These are phyloP conservation scores for Novumbra hubbsi DNA, from an alignment of 2,797 vertebrate species.

Conservation along the genomic window DNA sequence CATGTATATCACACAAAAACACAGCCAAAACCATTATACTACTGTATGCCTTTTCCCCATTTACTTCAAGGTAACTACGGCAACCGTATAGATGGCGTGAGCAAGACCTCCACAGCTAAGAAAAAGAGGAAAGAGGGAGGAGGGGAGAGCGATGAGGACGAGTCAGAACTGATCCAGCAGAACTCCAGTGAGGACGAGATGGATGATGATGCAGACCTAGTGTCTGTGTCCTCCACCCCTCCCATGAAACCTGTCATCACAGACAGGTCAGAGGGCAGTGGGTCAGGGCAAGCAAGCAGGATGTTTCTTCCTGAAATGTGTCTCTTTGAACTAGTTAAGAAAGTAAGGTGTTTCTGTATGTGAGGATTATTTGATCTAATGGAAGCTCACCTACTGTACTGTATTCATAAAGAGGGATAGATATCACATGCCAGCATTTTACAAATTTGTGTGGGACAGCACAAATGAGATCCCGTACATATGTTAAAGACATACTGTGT, in stretches of 20 bases:
- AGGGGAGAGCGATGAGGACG: slow-evolving; percentile 79
- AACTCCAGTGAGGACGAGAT: slow-evolving; percentile 89
- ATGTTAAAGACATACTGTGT: no score
- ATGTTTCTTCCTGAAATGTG: no score
- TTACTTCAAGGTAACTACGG: slow-evolving; percentile 87
- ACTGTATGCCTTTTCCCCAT: not conserved
- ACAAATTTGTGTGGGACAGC: no score
- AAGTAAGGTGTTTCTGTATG: no score
- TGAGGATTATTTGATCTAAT: no score
- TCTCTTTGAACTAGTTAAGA: no score
- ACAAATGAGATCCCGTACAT: no score
- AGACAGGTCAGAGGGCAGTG: slow-evolving; percentile 79
- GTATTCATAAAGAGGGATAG: no score
- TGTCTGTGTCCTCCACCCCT: slow-evolving; percentile 83
- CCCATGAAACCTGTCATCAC: slow-evolving; percentile 92
- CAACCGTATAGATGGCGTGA: slow-evolving; percentile 84
- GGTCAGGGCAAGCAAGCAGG: not conserved
- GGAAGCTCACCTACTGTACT: no score
- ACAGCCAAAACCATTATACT: not conserved
- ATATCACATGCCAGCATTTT: no score
- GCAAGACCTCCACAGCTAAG: slow-evolving; percentile 66
- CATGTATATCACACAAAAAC: not conserved
- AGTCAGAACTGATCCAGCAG: slow-evolving; percentile 84
- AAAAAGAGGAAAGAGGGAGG: slow-evolving; percentile 72
- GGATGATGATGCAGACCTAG: slow-evolving; percentile 77